Evolutionary conservation across 2,888 invertebrate species (phyloP).

Genomic region (Erebia aethiops): DNA sequence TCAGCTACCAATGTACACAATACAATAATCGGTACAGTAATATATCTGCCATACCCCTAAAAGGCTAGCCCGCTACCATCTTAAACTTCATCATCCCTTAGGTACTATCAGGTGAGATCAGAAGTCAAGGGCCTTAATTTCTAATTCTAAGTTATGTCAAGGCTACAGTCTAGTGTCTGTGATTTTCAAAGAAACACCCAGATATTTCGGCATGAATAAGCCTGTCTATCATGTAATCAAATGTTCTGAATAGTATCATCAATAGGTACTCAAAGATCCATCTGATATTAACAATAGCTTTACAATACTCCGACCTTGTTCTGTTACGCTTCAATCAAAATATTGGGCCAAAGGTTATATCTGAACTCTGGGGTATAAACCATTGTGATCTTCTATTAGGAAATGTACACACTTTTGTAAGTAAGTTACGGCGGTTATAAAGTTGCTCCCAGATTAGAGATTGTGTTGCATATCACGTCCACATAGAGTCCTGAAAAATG

Average conservation of each 20-base stretch:
- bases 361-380: constrained; percentile 39
- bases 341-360: constrained; percentile 75
- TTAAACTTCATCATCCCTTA: no score
- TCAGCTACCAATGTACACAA: no score
- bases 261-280: constrained; percentile 19
- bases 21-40: no score
- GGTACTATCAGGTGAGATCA: no score
- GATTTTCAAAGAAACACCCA: background rate
- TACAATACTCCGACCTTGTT: constrained; percentile 68
- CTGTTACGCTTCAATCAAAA: constrained; percentile 71
- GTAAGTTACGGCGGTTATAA: background rate
- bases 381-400: constrained; percentile 21
- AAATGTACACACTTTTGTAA: constrained; percentile 10
- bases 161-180: no score
- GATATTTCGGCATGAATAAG: constrained; percentile 20
- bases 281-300: constrained; percentile 55
- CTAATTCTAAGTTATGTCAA: no score
- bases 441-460: background rate
- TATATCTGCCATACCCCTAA: no score
- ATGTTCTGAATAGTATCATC: constrained; percentile 30
- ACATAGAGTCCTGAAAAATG: no score
- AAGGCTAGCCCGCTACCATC: no score
- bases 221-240: constrained; percentile 24
- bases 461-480: background rate
- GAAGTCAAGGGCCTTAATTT: no score